Evolutionary conservation across 2,113 vertebrate species (phyloP).

Genomic region (Erythrolamprus reginae): DNA sequence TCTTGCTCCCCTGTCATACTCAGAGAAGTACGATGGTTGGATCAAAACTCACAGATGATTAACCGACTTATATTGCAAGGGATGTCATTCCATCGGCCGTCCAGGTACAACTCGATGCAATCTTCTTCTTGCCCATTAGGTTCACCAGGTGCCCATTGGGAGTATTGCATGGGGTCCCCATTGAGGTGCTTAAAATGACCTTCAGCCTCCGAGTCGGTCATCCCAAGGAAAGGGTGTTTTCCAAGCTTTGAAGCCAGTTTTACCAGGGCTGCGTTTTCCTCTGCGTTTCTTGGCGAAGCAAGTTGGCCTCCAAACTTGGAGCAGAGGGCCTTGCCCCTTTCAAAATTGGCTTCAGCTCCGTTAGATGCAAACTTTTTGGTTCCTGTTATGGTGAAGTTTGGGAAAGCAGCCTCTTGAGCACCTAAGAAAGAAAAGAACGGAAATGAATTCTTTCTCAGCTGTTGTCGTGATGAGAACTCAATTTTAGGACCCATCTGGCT

Average conservation of each 20-base stretch:
- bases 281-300: slow-evolving; percentile 16
- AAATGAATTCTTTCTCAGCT: not conserved
- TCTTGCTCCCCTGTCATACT: too few species aligned
- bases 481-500: not conserved
- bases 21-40: not conserved
- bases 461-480: not conserved
- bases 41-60: slow-evolving; percentile 25
- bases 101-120: not conserved
- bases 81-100: not conserved
- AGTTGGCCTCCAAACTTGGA: not conserved
- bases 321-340: not conserved
- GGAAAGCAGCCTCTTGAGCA: slow-evolving; percentile 9
- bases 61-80: fast-evolving
- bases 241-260: not conserved
- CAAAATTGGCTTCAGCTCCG: slow-evolving; percentile 7
- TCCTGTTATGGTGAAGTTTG: not conserved
- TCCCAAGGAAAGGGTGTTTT: not conserved
- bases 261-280: not conserved
- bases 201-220: not conserved
- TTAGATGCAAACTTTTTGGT: slow-evolving; percentile 10
- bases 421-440: slow-evolving; percentile 7
- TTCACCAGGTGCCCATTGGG: not conserved
- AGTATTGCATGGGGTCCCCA: not conserved
- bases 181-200: not conserved
- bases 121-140: slow-evolving; percentile 3